Base-by-base conservation (phyloP, 2,797 vertebrate genomes). In the Chiroxiphia lanceolata region DNA sequence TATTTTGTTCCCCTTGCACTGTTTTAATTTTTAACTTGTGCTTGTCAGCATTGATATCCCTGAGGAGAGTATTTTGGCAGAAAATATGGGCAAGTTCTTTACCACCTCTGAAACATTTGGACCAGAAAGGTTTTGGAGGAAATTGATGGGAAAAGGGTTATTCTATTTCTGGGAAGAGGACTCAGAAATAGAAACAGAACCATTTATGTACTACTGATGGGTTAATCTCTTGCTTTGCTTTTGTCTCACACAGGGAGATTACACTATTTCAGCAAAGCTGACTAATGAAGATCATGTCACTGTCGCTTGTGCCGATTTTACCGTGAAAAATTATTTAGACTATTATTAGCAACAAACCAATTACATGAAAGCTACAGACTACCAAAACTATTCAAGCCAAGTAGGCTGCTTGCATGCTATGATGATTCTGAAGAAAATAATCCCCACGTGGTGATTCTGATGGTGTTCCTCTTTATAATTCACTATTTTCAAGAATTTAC, bases 241-340 rank as follows among this genome's bases (percentile, higher is more conserved):
- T 47, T 93, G 23, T 92, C 53, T 68, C 53, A 45, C 42, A 20
- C 94, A 98, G 98, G 98, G 98, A 82, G 88, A 97, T 77, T 98
- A 97, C 70, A 81, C 67, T 5, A 0, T 98, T 67, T 82, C 82
- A 91, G 75, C 97, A 64, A 92, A 90, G 76, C 67, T 98, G 47
- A 95, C 96, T 47, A 97, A 97, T 25, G 93, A 97, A 94, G 94
- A 97, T 23, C 72, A 3, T 0, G 23, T 44, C 81, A 94, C 25
- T 2, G 60, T 98, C 1, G 97, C 92, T 51, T 98, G 98, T 27
- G 97, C 93, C 5, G 96, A 98, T 13, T 93, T 97, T 6, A 98
- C 97, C 0, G 40, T 98, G 79, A 92, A 90, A 69, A 94, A 93
- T 69, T 95, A 91, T 87, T 96, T 96, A 93, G 87, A 78, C 1